Base-by-base conservation (phyloP, 2,113 vertebrate genomes). In the Orcinus orca region DNA sequence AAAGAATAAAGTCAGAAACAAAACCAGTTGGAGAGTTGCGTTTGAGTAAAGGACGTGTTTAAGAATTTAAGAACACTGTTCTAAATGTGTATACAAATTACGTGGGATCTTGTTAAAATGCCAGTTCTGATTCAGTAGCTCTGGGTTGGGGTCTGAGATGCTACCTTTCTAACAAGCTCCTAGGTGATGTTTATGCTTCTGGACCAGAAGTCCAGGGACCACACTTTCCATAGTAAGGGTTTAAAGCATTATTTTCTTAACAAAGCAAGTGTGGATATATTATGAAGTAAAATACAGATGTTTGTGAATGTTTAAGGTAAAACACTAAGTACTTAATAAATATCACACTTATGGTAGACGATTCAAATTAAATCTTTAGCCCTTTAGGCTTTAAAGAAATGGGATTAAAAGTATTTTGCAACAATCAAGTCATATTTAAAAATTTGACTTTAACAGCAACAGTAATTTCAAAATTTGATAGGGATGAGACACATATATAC, bases 61-160 rank as follows among this genome's bases (percentile, higher is more conserved):
- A 74, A 76, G n/a, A 92, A 90, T 70, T 58, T 93, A 74, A 76
- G 31, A 92, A 90, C 11, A 55, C 8, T 87, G 36, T 80, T 95
- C 95, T 93, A 90, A 89, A 44, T 95, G 44, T 31, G 3, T 82
- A 50, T 95, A 70, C 20, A 65, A 2, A 71, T 90, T 76, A 55
- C 9, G 18, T 90, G 26, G 4, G 0, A 36, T 76, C 58, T 82
- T 87, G 8, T 50, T 95, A 90, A 89, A 84, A 93, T 97, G 41
- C 21, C n/a, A 70, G 11, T 87, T 94, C 17, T 38, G 18, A 82
- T 74, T 88, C 21, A 92, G 3, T 90, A 55, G 11, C 63, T 90
- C 6, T 94, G 29, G 10, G 65, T 0, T 80, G 21, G 10, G 31
- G 25, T n/a, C 47, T 89, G 25, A 96, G 47, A 38, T 81, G 71